phyloP scores from a whole-genome alignment of 2,113 vertebrate genomes.

The Platycercus adscitus region DNA sequence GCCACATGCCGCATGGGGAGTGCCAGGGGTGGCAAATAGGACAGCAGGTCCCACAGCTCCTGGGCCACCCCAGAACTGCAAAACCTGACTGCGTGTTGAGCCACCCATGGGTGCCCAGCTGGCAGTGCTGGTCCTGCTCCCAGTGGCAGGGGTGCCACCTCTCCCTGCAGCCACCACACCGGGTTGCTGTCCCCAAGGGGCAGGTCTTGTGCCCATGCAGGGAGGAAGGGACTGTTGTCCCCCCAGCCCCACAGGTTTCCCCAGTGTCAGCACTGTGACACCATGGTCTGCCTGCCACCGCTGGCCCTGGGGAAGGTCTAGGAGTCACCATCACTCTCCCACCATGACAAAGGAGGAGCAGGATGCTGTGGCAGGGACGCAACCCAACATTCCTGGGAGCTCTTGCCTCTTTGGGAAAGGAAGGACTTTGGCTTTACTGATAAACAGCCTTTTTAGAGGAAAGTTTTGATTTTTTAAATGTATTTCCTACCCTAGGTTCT shows the following conservation, averaged over 20 bases:
- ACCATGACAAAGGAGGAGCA: neutral
- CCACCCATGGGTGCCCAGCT: neutral
- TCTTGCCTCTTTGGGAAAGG: neutral
- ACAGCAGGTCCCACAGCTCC: neutral
- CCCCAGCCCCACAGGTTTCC: neutral
- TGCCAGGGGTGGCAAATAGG: neutral
- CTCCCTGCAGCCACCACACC: fast-evolving
- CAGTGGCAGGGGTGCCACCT: neutral
- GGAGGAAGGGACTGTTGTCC: neutral
- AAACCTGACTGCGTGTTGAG: neutral
- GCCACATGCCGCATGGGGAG: fast-evolving
- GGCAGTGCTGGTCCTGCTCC: neutral
- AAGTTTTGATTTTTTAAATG: neutral
- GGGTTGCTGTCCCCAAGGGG: neutral
- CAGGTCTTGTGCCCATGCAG: neutral
- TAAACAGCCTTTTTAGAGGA: neutral
- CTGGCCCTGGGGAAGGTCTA: neutral
- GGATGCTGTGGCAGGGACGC: neutral
- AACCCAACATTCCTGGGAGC: neutral
- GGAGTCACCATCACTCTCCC: neutral
- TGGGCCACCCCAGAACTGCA: neutral
- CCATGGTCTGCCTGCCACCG: fast-evolving
- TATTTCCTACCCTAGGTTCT: neutral
- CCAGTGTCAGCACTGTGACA: neutral
- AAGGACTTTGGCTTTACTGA: neutral